phyloP scores from a whole-genome alignment of 2,113 vertebrate species.

The Hyperoodon ampullatus region DNA sequence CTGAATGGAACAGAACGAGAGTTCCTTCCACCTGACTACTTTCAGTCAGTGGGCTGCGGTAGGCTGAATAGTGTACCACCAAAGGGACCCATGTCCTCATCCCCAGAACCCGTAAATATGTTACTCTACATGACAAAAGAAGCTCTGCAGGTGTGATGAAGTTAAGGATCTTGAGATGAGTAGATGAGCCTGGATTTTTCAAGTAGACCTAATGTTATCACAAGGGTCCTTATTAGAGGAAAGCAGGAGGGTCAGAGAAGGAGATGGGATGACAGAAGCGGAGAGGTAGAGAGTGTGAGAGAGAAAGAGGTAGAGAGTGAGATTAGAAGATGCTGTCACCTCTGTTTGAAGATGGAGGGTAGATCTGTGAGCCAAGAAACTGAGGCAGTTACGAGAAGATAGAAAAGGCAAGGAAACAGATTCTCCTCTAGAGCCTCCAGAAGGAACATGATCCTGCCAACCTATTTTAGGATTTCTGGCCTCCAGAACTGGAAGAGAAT shows the following conservation, averaged over 20 bases:
- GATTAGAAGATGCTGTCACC: neutral
- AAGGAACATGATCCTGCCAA: neutral
- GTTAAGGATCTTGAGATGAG: neutral
- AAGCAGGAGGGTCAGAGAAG: neutral
- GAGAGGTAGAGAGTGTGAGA: neutral
- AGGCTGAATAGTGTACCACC: neutral
- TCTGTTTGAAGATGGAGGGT: neutral
- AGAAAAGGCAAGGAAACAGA: neutral
- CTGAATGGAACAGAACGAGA: neutral
- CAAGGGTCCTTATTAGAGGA: neutral
- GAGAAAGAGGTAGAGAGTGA: neutral
- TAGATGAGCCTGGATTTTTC: conserved; percentile 9
- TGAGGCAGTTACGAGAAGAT: neutral
- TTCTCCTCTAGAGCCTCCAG: neutral
- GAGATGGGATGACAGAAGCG: neutral
- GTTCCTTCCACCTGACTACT: neutral
- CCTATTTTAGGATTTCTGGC: neutral
- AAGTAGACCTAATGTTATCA: neutral
- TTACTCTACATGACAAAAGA: neutral
- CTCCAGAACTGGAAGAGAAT: neutral
- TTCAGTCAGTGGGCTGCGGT: neutral
- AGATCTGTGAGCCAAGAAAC: neutral
- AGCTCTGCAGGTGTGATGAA: neutral
- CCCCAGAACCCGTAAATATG: neutral
- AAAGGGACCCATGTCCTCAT: neutral